These are phyloP conservation scores for Branchinecta lindahli DNA, from an alignment of 1,140 invertebrate species.

Conservation along the genomic window DNA sequence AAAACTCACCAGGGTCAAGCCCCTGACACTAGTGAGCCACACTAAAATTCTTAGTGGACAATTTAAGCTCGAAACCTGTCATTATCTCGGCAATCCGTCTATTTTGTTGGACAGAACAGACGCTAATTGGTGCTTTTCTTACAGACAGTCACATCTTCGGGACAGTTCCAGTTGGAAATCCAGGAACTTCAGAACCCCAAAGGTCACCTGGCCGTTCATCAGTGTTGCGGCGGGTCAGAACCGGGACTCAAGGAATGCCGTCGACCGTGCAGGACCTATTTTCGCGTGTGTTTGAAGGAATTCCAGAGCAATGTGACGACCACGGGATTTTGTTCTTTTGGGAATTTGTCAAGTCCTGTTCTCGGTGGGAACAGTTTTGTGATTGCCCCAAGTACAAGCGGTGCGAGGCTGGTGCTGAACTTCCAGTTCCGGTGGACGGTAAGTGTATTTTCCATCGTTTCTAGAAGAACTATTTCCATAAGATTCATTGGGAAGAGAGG, in stretches of 20 bases:
- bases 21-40: too few relatives aligned
- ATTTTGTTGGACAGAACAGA: too few relatives aligned
- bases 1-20: too few relatives aligned
- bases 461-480: neutral
- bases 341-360: constrained; percentile 64
- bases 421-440: constrained; percentile 84
- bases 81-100: too few relatives aligned
- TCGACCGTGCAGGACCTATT: constrained; percentile 58
- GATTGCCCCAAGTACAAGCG: constrained; percentile 46
- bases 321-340: constrained; percentile 70
- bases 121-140: constrained; percentile 19
- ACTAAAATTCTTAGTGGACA: too few relatives aligned
- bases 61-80: too few relatives aligned
- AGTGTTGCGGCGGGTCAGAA: constrained; percentile 52
- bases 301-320: constrained; percentile 69
- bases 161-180: constrained; percentile 79
- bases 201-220: constrained; percentile 57
- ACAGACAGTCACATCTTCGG: constrained; percentile 54
- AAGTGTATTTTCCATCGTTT: constrained; percentile 34
- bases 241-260: constrained; percentile 12
- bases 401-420: constrained; percentile 54
- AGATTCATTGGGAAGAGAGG: too few relatives aligned
- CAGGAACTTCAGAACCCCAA: constrained; percentile 71
- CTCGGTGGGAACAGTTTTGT: constrained; percentile 75
- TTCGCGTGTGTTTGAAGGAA: constrained; percentile 76